phyloP scores from a whole-genome alignment of 2,113 vertebrate species.

The Heterochromis multidens region DNA sequence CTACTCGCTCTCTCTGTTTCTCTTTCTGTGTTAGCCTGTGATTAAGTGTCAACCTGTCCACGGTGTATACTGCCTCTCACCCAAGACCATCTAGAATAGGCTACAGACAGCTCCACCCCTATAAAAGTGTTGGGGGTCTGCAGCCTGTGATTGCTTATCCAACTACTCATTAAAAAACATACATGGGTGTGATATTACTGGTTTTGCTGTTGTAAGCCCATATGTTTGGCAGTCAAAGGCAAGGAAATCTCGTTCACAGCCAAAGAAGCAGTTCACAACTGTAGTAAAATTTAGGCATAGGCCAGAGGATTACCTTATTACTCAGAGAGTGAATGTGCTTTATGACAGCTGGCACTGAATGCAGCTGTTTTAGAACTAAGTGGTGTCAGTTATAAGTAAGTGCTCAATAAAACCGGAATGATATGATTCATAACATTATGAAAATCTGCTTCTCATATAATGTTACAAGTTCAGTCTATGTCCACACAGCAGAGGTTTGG shows the following conservation, averaged over 20 bases:
- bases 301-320: not conserved
- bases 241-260: not conserved
- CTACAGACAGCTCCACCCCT: not conserved
- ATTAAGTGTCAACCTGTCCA: not conserved
- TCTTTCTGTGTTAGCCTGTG: too few species aligned
- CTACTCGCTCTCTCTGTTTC: too few species aligned
- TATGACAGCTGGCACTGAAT: not conserved
- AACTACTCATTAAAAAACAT: not conserved
- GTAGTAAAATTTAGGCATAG: not conserved
- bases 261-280: not conserved
- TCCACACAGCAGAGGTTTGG: not conserved
- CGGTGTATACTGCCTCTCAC: not conserved
- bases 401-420: not conserved
- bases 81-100: not conserved
- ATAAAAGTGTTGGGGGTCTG: not conserved
- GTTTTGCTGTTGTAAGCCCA: not conserved
- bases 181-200: not conserved
- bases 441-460: not conserved
- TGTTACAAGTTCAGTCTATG: not conserved
- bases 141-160: not conserved
- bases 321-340: not conserved
- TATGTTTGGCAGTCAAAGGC: not conserved
- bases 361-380: not conserved
- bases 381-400: not conserved
- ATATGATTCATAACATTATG: not conserved